A percentile compares a stretch with the other conserved stretches of the same genome.
These are phyloP conservation scores for Xiphydria camelus DNA, from an alignment of 2,888 invertebrate genomes.

Conservation along the genomic window DNA sequence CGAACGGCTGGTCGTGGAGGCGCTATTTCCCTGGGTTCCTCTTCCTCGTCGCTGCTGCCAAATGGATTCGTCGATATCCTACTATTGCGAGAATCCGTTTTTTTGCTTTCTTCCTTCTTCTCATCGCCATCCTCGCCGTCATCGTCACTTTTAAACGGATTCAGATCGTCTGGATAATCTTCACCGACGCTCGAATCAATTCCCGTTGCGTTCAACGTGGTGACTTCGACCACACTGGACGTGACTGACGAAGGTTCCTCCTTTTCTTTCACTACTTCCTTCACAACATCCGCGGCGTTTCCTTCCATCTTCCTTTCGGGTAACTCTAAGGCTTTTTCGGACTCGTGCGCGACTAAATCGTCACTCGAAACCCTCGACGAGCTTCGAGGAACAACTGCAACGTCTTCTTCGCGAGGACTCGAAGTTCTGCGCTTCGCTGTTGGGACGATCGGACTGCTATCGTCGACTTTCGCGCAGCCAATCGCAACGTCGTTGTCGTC, in stretches of 20 bases:
- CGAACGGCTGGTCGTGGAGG: constrained; percentile 55
- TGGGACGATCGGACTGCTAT: no score
- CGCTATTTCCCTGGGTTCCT: constrained; percentile 19
- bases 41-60: constrained; percentile 65
- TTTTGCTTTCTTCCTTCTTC: constrained; percentile 15
- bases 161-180: constrained; percentile 77
- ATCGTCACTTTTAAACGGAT: constrained; percentile 80
- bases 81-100: constrained; percentile 11
- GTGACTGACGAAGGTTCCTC: constrained; percentile 3
- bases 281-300: constrained; percentile 2
- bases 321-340: background rate
- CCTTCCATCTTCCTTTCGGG: background rate
- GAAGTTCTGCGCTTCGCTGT: no score
- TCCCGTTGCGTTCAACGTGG: constrained; percentile 21
- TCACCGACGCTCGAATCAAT: constrained; percentile 31
- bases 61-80: constrained; percentile 67
- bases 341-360: background rate
- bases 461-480: constrained; percentile 1
- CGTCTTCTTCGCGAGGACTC: background rate
- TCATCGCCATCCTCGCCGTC: constrained; percentile 66
- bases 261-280: constrained; percentile 12
- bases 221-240: constrained; percentile 9
- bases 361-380: background rate
- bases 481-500: background rate
- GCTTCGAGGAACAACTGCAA: background rate